Conservation (phyloP, 1,140 invertebrate genomes). For the Drosophila erecta region DNA sequence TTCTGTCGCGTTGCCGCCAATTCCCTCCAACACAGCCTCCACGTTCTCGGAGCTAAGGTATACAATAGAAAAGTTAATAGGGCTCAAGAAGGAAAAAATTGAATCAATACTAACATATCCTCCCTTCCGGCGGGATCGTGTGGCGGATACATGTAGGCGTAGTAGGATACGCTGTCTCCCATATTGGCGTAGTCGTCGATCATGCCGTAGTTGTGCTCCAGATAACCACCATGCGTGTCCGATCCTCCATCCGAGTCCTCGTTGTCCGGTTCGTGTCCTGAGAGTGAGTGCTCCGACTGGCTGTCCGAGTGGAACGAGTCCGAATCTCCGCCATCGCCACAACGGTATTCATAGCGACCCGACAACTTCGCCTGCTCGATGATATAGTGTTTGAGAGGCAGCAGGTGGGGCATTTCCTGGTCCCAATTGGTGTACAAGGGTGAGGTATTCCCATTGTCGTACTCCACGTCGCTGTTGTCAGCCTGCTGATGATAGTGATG, state of each 20-base stretch:
- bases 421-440: slow-evolving; percentile 91
- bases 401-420: slow-evolving; percentile 89
- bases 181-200: slow-evolving; percentile 84
- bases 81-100: background rate
- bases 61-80: background rate
- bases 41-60: slow-evolving; percentile 76
- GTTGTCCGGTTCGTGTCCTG: slow-evolving; percentile 89
- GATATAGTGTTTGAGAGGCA: slow-evolving; percentile 95
- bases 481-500: slow-evolving; percentile 65
- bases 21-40: slow-evolving; percentile 82
- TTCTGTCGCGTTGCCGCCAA: slow-evolving; percentile 65
- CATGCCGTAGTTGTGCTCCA: slow-evolving; percentile 86
- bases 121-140: slow-evolving; percentile 83
- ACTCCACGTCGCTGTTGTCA: slow-evolving; percentile 84
- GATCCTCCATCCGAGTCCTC: slow-evolving; percentile 88
- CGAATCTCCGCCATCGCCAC: slow-evolving; percentile 87
- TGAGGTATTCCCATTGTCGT: slow-evolving; percentile 87
- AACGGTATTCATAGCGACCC: slow-evolving; percentile 88
- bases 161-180: slow-evolving; percentile 86
- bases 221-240: slow-evolving; percentile 87
- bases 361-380: slow-evolving; percentile 93
- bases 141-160: slow-evolving; percentile 86
- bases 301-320: slow-evolving; percentile 88
- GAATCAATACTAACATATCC: slow-evolving; percentile 70
- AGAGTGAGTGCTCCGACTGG: slow-evolving; percentile 86